Percentiles rank a stretch among this genome's conserved stretches.
These are phyloP conservation scores for Neogobius melanostomus DNA, from an alignment of 2,113 vertebrate genomes.

Conservation along the genomic window DNA sequence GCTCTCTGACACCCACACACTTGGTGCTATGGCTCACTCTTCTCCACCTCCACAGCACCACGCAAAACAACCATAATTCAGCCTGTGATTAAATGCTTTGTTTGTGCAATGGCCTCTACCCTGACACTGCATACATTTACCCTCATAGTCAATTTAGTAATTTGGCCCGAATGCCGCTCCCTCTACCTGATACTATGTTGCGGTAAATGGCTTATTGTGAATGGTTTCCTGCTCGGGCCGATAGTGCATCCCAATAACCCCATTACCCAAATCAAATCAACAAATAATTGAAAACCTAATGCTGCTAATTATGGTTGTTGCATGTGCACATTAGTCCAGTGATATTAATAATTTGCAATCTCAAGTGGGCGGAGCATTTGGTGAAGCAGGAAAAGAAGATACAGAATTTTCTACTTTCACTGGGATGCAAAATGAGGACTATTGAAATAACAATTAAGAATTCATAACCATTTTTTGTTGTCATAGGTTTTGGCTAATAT, in stretches of 20 bases:
- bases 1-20: constrained; percentile 56
- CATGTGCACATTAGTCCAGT: not conserved
- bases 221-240: constrained; percentile 12
- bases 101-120: not conserved
- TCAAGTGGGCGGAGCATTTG: not conserved
- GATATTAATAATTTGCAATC: not conserved
- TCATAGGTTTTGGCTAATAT: no score
- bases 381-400: not conserved
- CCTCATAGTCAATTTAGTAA: constrained; percentile 1
- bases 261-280: not conserved
- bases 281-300: not conserved
- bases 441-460: no score
- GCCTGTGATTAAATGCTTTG: constrained; percentile 37
- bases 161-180: not conserved
- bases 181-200: not conserved
- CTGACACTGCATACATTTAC: not conserved
- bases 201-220: not conserved
- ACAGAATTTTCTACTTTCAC: no score
- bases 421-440: no score
- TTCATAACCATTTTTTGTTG: no score
- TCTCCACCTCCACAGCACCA: constrained; percentile 29
- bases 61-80: constrained; percentile 31
- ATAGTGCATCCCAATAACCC: not conserved
- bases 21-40: constrained; percentile 39
- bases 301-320: not conserved